Conservation (phyloP, 2,113 vertebrate genomes). For the Campylomormyrus numenius region DNA sequence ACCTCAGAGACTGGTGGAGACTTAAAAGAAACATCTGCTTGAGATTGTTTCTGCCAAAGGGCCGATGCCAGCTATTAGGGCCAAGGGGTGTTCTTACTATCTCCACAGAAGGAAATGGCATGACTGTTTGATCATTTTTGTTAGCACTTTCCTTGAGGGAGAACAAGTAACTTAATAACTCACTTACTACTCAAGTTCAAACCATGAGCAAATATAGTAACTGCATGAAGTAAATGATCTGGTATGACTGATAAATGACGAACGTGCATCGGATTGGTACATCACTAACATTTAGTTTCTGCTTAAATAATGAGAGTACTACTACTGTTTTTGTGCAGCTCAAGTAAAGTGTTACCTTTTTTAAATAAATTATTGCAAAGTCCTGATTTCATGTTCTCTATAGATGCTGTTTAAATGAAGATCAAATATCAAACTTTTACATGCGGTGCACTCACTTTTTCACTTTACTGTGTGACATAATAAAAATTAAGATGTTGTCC, state of each 20-base stretch:
- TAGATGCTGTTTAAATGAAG: not conserved
- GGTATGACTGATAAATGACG: not conserved
- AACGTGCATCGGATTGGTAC: not conserved
- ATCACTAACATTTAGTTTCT: not conserved
- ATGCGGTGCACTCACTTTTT: not conserved
- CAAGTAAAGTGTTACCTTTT: not conserved
- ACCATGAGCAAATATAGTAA: not conserved
- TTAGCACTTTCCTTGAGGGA: not conserved
- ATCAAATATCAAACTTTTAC: not conserved
- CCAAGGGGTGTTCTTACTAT: not conserved
- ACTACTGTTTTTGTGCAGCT: not conserved
- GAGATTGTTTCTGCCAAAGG: not conserved
- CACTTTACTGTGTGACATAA: not conserved
- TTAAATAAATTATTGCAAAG: not conserved
- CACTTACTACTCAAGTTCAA: not conserved
- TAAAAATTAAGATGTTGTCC: not conserved
- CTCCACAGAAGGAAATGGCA: not conserved
- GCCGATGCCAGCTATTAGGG: not conserved
- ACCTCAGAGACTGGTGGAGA: not conserved
- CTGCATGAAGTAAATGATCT: not conserved
- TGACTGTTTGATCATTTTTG: not conserved
- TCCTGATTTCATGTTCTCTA: not conserved
- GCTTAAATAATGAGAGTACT: not conserved
- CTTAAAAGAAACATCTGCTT: not conserved
- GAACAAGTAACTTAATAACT: not conserved